Base-by-base conservation (phyloP, 1,140 invertebrate species). In the Bombus consobrinus region DNA sequence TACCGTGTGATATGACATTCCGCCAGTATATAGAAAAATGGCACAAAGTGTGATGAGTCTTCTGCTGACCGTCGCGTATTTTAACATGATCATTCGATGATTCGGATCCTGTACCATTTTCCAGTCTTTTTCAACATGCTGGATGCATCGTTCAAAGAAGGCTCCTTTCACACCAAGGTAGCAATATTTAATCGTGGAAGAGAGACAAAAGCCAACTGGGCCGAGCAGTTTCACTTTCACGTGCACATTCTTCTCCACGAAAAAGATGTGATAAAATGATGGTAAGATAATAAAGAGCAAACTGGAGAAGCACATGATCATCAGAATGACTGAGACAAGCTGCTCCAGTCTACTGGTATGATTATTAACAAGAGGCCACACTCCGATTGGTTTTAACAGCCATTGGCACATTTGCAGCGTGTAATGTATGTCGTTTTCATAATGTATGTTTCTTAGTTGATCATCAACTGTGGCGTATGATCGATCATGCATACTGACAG, bases 351-450 rank as follows among this genome's bases (percentile, higher is more conserved):
- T 64, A 18, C 81, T 88, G 1, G 41, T 25, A 10, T 57, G 66
- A 1, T 43, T 53, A 18, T 69, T 43, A 12, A 90, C 34, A 9
- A 71, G 5, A 0, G 87, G 77, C 92, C 92, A 92, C 18, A 93
- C 75, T 3, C 92, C 92, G 41, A 93, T 90, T 12, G 88, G 87
- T 59, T 83, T 87, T 22, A 93, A 68, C 22, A 91, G 32, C 86
- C 83, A 92, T 41, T 86, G 90, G 53, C 83, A 91, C 66, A 92
- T 69, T 25, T 88, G 68, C n/a, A 88, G 79, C 13, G 85, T 80
- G 41, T 91, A 91, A 28, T 83, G 59, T 47, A 87, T 80, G n/a
- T 91, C 85, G n/a, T 34, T 59, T 18, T 80, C 47, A 25, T 81
- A 82, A 47, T 73, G 22, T 41, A 64, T 12, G 43, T 79, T 89